Conservation (phyloP, 2,888 invertebrate genomes). For the Bedellia somnulentella region DNA sequence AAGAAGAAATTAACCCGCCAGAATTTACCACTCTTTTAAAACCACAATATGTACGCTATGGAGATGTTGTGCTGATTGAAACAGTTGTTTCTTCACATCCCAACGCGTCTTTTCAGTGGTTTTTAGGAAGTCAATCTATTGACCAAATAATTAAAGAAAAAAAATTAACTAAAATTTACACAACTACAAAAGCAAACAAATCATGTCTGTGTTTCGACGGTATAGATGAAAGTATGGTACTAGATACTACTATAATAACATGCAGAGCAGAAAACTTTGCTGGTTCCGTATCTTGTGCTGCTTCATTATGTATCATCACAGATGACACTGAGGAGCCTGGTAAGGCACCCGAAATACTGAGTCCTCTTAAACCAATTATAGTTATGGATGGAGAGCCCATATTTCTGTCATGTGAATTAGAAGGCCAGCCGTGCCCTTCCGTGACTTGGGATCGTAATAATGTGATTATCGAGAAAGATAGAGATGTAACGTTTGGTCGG, state of each 20-base stretch:
- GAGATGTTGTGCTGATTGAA: slow-evolving; percentile 79
- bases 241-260: slow-evolving; percentile 77
- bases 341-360: slow-evolving; percentile 72
- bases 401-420: slow-evolving; percentile 70
- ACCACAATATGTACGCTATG: slow-evolving; percentile 70
- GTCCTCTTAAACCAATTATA: slow-evolving; percentile 70
- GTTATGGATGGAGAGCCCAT: slow-evolving; percentile 92
- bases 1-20: slow-evolving; percentile 68
- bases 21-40: slow-evolving; percentile 70
- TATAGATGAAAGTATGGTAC: slow-evolving; percentile 69
- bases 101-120: slow-evolving; percentile 86
- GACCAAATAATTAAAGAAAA: slow-evolving; percentile 53
- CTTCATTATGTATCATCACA: slow-evolving; percentile 67
- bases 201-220: slow-evolving; percentile 80
- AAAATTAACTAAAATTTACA: slow-evolving; percentile 70
- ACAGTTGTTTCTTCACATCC: slow-evolving; percentile 76
- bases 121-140: slow-evolving; percentile 72
- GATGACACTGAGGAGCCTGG: slow-evolving; percentile 33
- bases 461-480: slow-evolving; percentile 70
- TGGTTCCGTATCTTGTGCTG: slow-evolving; percentile 86
- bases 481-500: slow-evolving; percentile 75
- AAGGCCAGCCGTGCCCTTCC: slow-evolving; percentile 77
- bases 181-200: slow-evolving; percentile 70
- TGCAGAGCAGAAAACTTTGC: slow-evolving; percentile 89
- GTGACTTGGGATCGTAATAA: slow-evolving; percentile 81